These are phyloP conservation scores for Neogale vison DNA, from an alignment of 2,113 vertebrate genomes.

Conservation along the genomic window DNA sequence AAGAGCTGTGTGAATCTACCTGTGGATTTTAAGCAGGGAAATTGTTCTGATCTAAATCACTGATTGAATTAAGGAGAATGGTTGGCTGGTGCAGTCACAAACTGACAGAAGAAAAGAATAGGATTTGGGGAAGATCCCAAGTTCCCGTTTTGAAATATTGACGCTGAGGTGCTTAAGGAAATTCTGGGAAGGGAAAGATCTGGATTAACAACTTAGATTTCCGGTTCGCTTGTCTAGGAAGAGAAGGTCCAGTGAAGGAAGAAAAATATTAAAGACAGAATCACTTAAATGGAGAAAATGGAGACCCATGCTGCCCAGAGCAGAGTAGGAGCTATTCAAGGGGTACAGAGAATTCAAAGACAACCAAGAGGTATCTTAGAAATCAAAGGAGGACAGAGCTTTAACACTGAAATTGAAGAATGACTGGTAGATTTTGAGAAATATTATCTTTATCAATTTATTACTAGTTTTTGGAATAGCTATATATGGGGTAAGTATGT, in stretches of 20 bases:
- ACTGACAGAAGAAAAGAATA: background rate
- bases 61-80: background rate
- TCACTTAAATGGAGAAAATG: background rate
- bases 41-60: background rate
- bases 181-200: background rate
- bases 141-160: background rate
- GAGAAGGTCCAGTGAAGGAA: background rate
- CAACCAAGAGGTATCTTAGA: background rate
- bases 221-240: background rate
- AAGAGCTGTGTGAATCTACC: background rate
- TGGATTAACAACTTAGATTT: background rate
- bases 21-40: background rate
- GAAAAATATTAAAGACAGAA: background rate
- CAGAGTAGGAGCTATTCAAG: background rate
- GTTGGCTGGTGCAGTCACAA: background rate
- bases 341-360: background rate
- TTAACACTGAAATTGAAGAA: background rate
- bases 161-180: background rate
- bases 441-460: background rate
- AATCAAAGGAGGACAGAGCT: background rate
- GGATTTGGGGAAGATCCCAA: background rate
- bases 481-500: background rate
- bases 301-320: background rate
- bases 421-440: constrained; percentile 1
- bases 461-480: constrained; percentile 2